Percentiles rank a stretch among this genome's conserved stretches.
These are phyloP conservation scores for Oxyruncus cristatus DNA, from an alignment of 2,113 vertebrate species.

Conservation along the genomic window DNA sequence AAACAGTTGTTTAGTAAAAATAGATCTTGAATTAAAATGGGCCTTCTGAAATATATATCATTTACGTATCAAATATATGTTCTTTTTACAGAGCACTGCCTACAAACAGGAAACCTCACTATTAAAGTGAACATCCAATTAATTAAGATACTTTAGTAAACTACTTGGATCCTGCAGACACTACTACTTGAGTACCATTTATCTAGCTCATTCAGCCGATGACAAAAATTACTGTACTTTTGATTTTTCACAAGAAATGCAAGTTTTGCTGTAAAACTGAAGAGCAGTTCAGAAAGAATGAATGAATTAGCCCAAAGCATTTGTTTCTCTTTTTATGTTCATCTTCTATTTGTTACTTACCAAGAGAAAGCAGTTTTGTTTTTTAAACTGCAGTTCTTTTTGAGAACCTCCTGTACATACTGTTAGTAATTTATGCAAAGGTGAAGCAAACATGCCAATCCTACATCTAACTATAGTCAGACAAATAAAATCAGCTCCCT, in stretches of 20 bases:
- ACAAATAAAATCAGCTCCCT: conserved; percentile 44
- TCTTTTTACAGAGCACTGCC: conserved; percentile 14
- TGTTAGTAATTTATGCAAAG: conserved; percentile 52
- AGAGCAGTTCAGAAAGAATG: background rate
- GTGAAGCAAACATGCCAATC: conserved; percentile 61
- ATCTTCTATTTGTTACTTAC: background rate
- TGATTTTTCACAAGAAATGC: conserved; percentile 18
- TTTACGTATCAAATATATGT: conserved; percentile 17
- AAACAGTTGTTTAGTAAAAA: conserved; percentile 45
- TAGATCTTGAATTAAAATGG: background rate
- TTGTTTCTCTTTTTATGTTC: background rate
- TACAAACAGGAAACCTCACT: conserved; percentile 53
- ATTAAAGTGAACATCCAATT: conserved; percentile 62
- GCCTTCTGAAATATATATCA: conserved; percentile 16
- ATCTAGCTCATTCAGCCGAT: conserved; percentile 15
- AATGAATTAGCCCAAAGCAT: background rate
- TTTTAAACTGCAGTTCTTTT: background rate
- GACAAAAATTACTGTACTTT: conserved; percentile 34
- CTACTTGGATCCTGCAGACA: conserved; percentile 59
- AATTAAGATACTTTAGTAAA: conserved; percentile 65
- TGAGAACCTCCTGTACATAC: background rate
- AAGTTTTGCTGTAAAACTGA: conserved; percentile 27
- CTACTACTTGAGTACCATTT: conserved; percentile 49
- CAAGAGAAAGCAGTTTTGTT: background rate
- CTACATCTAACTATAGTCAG: conserved; percentile 26